phyloP scores from a whole-genome alignment of 2,888 invertebrate genomes.

The Mechanitis mazaeus region DNA sequence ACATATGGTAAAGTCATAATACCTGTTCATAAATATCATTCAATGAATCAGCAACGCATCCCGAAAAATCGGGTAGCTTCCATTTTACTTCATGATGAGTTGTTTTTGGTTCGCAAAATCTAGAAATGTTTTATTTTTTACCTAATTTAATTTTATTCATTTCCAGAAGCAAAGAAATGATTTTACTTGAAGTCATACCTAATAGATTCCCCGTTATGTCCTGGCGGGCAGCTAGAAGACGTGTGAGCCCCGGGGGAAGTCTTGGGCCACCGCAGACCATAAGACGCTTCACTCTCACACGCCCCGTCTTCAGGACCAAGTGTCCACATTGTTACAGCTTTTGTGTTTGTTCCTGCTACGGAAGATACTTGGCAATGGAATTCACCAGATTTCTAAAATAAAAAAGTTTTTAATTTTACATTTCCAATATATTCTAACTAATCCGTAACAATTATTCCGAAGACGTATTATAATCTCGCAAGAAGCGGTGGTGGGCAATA shows the following conservation, averaged over 20 bases:
- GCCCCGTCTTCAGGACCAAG: slow-evolving; percentile 75
- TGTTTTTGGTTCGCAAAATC: slow-evolving; percentile 69
- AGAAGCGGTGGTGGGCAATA: too few species aligned
- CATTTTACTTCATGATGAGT: slow-evolving; percentile 80
- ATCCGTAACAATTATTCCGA: too few species aligned
- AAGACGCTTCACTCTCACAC: slow-evolving; percentile 74
- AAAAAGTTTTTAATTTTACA: background rate
- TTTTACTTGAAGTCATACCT: slow-evolving; percentile 38
- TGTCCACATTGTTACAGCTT: slow-evolving; percentile 80
- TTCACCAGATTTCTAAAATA: slow-evolving; percentile 82
- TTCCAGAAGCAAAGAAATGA: background rate
- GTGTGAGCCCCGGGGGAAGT: slow-evolving; percentile 86
- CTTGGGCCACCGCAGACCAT: slow-evolving; percentile 75
- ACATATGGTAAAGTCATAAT: slow-evolving; percentile 15
- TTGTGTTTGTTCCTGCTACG: slow-evolving; percentile 65
- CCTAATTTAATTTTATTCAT: too few species aligned
- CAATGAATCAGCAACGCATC: slow-evolving; percentile 81
- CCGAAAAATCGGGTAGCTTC: slow-evolving; percentile 85
- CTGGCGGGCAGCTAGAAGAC: slow-evolving; percentile 66
- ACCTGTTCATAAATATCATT: slow-evolving; percentile 80
- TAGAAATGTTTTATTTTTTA: slow-evolving; percentile 34
- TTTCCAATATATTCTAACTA: background rate
- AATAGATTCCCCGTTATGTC: slow-evolving; percentile 65
- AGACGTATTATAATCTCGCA: too few species aligned
- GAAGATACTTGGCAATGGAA: slow-evolving; percentile 85